phyloP scores from a whole-genome alignment of 2,113 vertebrate genomes.

The Potamarius usumacintae region DNA sequence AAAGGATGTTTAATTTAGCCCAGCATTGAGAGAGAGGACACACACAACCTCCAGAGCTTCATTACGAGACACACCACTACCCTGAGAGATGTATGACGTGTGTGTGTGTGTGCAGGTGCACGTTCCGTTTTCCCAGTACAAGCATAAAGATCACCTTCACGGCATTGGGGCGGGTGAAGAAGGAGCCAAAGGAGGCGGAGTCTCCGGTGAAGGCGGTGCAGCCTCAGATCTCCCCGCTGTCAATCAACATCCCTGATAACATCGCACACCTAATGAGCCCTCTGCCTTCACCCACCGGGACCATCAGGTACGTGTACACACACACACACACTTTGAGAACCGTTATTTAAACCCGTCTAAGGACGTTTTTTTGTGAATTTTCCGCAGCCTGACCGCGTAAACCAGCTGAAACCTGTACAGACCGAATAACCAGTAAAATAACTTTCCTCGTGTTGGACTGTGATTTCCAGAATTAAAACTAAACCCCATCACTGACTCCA shows the following conservation, averaged over 20 bases:
- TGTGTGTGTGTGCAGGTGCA: slow-evolving; percentile 80
- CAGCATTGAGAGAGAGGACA: too few relatives aligned
- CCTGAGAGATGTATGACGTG: neutral
- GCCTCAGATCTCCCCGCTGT: slow-evolving; percentile 92
- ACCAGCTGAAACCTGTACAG: too few relatives aligned
- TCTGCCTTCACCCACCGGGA: slow-evolving; percentile 93
- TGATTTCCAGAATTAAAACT: too few relatives aligned
- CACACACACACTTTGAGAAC: neutral
- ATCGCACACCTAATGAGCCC: slow-evolving; percentile 96
- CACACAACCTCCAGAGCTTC: neutral
- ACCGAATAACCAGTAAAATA: too few relatives aligned
- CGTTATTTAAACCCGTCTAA: too few relatives aligned
- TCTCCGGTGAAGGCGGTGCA: slow-evolving; percentile 90
- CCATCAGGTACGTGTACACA: slow-evolving; percentile 83
- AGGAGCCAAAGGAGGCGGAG: slow-evolving; percentile 83
- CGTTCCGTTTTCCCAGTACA: slow-evolving; percentile 97
- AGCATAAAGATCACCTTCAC: slow-evolving; percentile 99
- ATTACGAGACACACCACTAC: neutral
- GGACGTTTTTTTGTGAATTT: too few relatives aligned
- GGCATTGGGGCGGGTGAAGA: slow-evolving; percentile 86
- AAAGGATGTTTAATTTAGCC: too few relatives aligned
- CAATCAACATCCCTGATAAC: slow-evolving; percentile 98
- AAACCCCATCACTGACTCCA: too few relatives aligned
- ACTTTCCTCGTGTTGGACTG: too few relatives aligned
- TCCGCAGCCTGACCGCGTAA: too few relatives aligned